Evolutionary conservation across 2,113 vertebrate genomes (phyloP).

Genomic region (Dromiciops gliroides): DNA sequence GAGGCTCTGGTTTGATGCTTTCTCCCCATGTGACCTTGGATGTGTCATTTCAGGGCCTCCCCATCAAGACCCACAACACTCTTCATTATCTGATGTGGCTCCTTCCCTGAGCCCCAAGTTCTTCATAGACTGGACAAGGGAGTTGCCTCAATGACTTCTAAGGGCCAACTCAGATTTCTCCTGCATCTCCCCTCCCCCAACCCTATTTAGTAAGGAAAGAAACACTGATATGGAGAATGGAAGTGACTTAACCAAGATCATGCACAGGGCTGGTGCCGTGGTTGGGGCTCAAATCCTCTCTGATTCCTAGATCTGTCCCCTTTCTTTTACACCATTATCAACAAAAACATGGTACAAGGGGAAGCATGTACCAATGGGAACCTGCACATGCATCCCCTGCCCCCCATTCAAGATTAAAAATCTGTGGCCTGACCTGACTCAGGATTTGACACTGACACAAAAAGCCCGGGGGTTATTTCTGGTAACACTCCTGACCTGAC

Average conservation of each 20-base stretch:
- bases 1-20: neutral
- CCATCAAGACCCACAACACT: neutral
- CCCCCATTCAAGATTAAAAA: neutral
- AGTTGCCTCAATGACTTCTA: neutral
- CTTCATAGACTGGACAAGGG: neutral
- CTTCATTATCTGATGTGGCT: neutral
- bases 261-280: neutral
- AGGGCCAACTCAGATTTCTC: neutral
- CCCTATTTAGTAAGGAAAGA: neutral
- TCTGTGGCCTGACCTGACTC: neutral
- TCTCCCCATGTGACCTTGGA: neutral
- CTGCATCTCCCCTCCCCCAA: neutral
- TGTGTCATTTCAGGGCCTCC: neutral
- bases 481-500: neutral
- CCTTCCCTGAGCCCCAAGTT: too few relatives aligned
- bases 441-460: too few relatives aligned
- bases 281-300: neutral
- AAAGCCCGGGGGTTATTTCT: neutral
- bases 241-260: neutral
- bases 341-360: neutral
- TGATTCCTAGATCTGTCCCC: neutral
- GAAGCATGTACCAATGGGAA: neutral
- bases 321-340: neutral
- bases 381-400: neutral
- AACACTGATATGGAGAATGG: neutral